Evolutionary conservation across 2,888 invertebrate genomes (phyloP), one percentile per base, ranked within the genome.

Genomic region (Agonum fuliginosum): DNA sequence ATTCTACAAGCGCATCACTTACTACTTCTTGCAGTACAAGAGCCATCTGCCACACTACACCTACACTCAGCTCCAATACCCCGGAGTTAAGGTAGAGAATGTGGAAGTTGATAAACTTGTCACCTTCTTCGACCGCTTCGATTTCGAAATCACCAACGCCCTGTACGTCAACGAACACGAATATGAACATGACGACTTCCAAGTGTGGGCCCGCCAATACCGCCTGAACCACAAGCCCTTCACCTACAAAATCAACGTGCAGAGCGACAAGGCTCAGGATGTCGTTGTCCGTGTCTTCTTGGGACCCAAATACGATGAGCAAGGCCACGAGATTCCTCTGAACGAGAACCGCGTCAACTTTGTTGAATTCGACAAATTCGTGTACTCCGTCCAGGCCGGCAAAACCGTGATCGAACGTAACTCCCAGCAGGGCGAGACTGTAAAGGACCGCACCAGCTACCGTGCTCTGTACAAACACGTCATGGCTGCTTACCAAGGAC

Each of bases 121-220:
- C 41, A 94, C 94, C 8, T 93, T 90, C 86, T 93, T 93, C 81
- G 93, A 94, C 81, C 89, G 91, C 83, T 92, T 90, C 82, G 89
- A 92, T 62, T 86, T 91, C 81, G 91, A 92, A 81, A 90, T 92
- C 80, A 91, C 90, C 81, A 92, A 92, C 81, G 90, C 90, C 79
- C 87, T 91, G 69, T 84, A 87, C 41, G 83, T 89, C 67, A 87
- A 87, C 24, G 86, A 87, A 3, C 87, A 86, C 34, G 90, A 90
- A 82, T 83, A 88, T 22, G 88, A 87, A 82, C 88, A 88, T 81
- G 87, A 87, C 24, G 80, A 90, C 80, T 89, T 88, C 85, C 83
- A 85, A 3, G 87, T 91, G 81, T 82, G 89, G 48, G 91, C 90
- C 3, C 89, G 91, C 80, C 91, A 92, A 83, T 88, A 87, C 72